Base-by-base conservation (phyloP, 1,140 invertebrate species). In the Philotrypesis tridentata region DNA sequence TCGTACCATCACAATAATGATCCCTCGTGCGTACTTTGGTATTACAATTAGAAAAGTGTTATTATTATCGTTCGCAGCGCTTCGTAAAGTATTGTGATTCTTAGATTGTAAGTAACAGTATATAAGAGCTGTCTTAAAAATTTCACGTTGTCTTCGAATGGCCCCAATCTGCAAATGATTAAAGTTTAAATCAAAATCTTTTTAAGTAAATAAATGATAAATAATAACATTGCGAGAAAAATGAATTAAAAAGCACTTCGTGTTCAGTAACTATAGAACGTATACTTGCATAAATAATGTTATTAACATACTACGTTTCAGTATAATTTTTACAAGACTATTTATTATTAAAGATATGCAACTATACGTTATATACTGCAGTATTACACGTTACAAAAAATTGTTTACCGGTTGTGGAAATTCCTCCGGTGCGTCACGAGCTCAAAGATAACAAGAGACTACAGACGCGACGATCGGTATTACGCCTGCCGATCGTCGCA, bases 71-170 rank as follows among this genome's bases (percentile, higher is more conserved):
- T 71, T 33, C 48, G 37, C 71, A 71, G 48, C 78, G 75, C 80
- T 78, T 82, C 82, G 83, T 82, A 84, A 65, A 29, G 29, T 82
- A 85, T 83, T 84, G 83, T 84, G 86, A 76, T 85, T 82, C 83
- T 84, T 84, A 82, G 82, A 82, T 83, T 84, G 79, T 83, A 83
- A 77, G 12, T 60, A 37, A 82, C 70, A 85, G 80, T 83, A 84
- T 86, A 85, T 86, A 84, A 79, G 48, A 82, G 82, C 87, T 83
- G 85, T 87, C 82, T 86, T 84, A 83, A 88, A 90, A 86, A 90
- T 89, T 86, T 88, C 85, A 88, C 88, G 87, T 89, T 89, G 87
- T 89, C 86, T 88, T 88, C 83, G 84, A 90, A 89, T 91, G 90
- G 90, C 90, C 90, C 90, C 90, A 89, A 91, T 90, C 90, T 91